Percentiles rank a stretch among this genome's conserved stretches.
Evolutionary conservation across 2,113 vertebrate species (phyloP).

Genomic region (Pithys albifrons): DNA sequence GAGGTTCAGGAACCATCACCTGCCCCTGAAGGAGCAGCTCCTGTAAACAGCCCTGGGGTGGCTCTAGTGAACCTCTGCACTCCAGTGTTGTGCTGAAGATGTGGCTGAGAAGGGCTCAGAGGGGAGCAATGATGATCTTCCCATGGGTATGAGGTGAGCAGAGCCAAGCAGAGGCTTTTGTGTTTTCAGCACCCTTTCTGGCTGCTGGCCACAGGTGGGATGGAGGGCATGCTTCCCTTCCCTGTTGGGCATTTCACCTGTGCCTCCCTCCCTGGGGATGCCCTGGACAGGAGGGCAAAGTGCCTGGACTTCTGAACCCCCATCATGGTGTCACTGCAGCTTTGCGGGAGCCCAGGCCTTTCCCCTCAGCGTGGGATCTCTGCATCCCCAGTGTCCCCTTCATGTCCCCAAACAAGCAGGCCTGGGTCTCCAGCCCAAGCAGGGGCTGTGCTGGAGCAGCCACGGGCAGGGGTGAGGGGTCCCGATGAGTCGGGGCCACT

Average conservation of each 20-base stretch:
- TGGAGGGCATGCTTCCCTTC: background rate
- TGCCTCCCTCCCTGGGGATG: background rate
- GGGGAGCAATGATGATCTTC: background rate
- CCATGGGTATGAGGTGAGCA: background rate
- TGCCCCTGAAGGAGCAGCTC: background rate
- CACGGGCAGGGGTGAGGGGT: fast-evolving
- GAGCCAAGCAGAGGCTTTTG: background rate
- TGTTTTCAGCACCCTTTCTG: background rate
- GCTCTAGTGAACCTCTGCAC: background rate
- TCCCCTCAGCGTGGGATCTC: background rate
- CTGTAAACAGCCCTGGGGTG: background rate
- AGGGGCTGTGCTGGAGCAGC: background rate
- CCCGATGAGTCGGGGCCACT: fast-evolving
- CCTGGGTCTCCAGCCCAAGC: background rate
- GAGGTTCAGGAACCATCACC: background rate
- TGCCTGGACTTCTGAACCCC: background rate
- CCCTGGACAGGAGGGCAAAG: fast-evolving
- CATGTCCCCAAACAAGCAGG: fast-evolving
- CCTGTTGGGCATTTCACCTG: background rate
- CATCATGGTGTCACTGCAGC: fast-evolving
- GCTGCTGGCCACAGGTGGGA: background rate
- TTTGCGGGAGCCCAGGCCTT: background rate
- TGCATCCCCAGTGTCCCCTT: fast-evolving
- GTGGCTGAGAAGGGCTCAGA: background rate
- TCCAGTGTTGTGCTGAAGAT: background rate